Evolutionary conservation across 1,140 invertebrate species (phyloP), one percentile per base, ranked within the genome.

Genomic region (Heliconius hermathena): DNA sequence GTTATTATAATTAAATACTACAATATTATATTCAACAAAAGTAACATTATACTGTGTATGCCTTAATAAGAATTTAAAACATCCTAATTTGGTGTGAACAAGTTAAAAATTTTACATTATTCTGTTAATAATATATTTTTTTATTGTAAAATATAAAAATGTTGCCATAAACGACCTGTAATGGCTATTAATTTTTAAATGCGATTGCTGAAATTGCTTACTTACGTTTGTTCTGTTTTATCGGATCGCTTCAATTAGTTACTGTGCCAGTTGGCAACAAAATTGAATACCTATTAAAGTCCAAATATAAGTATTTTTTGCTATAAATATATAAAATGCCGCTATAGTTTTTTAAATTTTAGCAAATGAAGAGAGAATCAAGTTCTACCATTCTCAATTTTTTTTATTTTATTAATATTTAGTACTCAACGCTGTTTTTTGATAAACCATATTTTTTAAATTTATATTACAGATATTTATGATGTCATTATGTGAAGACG

Each of bases 51-150:
- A 3, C 22, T 66, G 22, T 66, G 60, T 66, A 66, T 26, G 11
- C 18, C n/a, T 60, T 60, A 60, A 60, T 60, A 60, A n/a, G 54
- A 60, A 60, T 22, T 60, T 60, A 60, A 60, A 60, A 60, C n/a
- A 60, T 22, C 54, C 54, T 60, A 60, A 60, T 60, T 60, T 60
- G 54, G 54, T 60, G 54, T 26, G 54, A 60, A 60, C 54, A 5
- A 13, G 13, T 66, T 66, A 66, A 66, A 36, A 60, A 29, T 26
- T 29, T 60, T 22, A 60, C n/a, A 60, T 60, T 60, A 60, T 60
- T 13, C 9, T 66, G 3, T 66, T 26, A 46, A 46, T 46, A 46
- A 46, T 66, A 66, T 66, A 66, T 66, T 26, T 66, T 66, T 66
- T 66, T 66, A 26, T 66, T 66, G 22, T 29, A 29, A 66, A 66